These are phyloP conservation scores for Crocodylus rhombifer DNA, from an alignment of 2,797 vertebrate species.

Conservation along the genomic window DNA sequence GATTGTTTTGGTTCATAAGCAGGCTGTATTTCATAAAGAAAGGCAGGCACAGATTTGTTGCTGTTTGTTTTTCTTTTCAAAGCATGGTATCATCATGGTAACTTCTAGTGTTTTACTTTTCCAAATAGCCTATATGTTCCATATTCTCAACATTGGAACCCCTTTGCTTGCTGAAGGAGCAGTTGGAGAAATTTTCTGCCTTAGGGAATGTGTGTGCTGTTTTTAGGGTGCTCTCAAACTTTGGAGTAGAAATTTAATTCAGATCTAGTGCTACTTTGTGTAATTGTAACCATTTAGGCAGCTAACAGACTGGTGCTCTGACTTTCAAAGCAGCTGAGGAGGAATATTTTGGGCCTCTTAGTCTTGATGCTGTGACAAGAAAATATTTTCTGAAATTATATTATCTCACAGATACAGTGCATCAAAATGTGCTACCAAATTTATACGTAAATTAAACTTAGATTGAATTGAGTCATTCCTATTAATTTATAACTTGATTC, in stretches of 20 bases:
- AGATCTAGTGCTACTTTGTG: background rate
- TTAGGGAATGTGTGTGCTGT: background rate
- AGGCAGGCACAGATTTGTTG: background rate
- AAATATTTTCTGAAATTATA: background rate
- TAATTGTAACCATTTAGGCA: background rate
- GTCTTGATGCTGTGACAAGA: background rate
- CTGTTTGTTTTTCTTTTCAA: fast-evolving
- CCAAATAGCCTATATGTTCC: background rate
- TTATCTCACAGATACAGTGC: background rate
- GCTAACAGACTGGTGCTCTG: background rate
- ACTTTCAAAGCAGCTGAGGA: background rate
- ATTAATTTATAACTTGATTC: background rate
- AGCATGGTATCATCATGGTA: background rate
- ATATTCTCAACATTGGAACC: background rate
- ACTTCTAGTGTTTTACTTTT: background rate
- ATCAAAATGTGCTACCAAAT: background rate
- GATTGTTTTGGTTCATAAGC: background rate
- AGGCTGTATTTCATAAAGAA: background rate
- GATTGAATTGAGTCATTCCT: background rate
- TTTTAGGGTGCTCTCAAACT: background rate
- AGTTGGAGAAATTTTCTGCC: background rate
- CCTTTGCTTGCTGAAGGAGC: background rate
- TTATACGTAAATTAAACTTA: background rate
- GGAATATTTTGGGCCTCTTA: background rate
- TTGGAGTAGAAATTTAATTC: background rate